Conservation (phyloP, 2,888 invertebrate species). For the Lasioglossum morio region DNA sequence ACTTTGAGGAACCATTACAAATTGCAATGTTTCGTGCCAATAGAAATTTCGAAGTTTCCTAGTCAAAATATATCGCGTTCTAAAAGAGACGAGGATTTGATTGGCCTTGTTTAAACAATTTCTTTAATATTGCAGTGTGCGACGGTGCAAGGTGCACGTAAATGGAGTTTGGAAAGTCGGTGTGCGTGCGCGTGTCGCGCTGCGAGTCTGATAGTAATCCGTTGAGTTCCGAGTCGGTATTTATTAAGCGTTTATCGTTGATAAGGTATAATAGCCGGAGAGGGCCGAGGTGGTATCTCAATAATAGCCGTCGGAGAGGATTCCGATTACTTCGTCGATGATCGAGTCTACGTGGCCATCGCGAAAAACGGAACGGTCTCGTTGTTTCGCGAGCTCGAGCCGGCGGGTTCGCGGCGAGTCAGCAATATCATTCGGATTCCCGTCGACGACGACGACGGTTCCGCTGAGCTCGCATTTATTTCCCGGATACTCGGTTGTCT, state of each 20-base stretch:
- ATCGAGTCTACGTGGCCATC: constrained; percentile 18
- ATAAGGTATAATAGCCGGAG: constrained; percentile 45
- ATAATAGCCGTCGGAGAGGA: constrained; percentile 22
- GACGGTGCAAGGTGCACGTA: neutral
- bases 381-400: constrained; percentile 19
- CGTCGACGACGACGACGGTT: constrained; percentile 17
- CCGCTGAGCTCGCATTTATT: constrained; percentile 30
- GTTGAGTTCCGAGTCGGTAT: constrained; percentile 40
- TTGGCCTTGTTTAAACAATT: neutral
- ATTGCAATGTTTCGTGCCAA: neutral
- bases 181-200: constrained; percentile 36
- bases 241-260: constrained; percentile 47
- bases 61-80: neutral
- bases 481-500: constrained; percentile 17
- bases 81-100: neutral
- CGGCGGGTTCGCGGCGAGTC: constrained; percentile 33
- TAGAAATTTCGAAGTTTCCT: neutral
- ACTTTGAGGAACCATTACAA: neutral
- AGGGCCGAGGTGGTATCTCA: constrained; percentile 46
- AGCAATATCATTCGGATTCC: constrained; percentile 53
- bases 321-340: constrained; percentile 23
- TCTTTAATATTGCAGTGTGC: neutral
- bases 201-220: constrained; percentile 1
- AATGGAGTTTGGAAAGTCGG: constrained; percentile 4
- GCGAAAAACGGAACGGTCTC: neutral